These are phyloP conservation scores for Ornithoptera alexandrae DNA, from an alignment of 2,888 invertebrate species.

Conservation along the genomic window DNA sequence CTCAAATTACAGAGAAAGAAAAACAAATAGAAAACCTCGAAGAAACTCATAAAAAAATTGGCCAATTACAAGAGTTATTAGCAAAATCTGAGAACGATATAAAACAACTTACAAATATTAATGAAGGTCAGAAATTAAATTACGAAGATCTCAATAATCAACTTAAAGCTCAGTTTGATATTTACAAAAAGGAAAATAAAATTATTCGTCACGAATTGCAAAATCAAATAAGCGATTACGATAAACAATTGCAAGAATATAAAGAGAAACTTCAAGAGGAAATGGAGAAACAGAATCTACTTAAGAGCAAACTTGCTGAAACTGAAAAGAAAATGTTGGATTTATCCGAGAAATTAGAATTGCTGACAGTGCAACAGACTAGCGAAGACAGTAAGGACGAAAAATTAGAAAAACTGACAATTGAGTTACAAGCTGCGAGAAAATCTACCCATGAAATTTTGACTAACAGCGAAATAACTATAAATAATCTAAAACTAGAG, in stretches of 20 bases:
- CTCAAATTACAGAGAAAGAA: conserved; percentile 54
- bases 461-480: conserved; percentile 59
- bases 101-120: conserved; percentile 67
- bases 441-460: conserved; percentile 58
- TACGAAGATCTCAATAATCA: conserved; percentile 74
- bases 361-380: conserved; percentile 64
- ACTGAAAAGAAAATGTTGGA: conserved; percentile 62
- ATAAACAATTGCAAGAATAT: conserved; percentile 62
- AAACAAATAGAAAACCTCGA: conserved; percentile 58
- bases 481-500: conserved; percentile 61
- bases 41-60: conserved; percentile 61
- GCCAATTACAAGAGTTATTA: conserved; percentile 62
- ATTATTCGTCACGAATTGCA: conserved; percentile 75
- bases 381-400: conserved; percentile 64
- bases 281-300: conserved; percentile 59
- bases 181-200: conserved; percentile 72
- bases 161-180: conserved; percentile 64
- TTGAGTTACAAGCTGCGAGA: conserved; percentile 66
- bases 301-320: conserved; percentile 60
- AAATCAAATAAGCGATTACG: conserved; percentile 79
- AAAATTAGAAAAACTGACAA: conserved; percentile 64
- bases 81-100: conserved; percentile 70
- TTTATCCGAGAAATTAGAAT: conserved; percentile 67
- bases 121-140: conserved; percentile 72
- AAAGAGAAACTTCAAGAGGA: conserved; percentile 63